Evolutionary conservation across 1,140 invertebrate species (phyloP).

Genomic region (Zaprionus nigranus): DNA sequence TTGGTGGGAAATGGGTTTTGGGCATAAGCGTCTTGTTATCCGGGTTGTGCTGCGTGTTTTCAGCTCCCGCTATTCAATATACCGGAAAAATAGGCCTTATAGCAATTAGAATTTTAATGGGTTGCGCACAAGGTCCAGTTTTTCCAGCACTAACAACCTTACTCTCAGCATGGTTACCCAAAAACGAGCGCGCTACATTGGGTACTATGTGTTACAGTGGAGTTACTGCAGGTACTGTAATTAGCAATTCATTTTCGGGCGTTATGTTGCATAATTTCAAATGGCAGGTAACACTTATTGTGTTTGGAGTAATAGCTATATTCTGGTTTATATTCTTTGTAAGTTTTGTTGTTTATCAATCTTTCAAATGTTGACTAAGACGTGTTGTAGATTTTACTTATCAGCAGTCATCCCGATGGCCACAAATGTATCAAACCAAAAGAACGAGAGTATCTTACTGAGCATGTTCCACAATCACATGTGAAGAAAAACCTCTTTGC

Average conservation of each 20-base stretch:
- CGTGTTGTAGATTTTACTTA: conserved; percentile 66
- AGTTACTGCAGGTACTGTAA: conserved; percentile 88
- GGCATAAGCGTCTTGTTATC: conserved; percentile 22
- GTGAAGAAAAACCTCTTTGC: conserved; percentile 9
- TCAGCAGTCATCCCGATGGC: conserved; percentile 87
- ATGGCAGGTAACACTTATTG: conserved; percentile 91
- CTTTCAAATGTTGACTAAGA: background rate
- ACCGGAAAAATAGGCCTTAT: conserved; percentile 14
- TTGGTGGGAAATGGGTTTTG: conserved; percentile 88
- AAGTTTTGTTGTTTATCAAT: conserved; percentile 45
- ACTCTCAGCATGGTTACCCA: conserved; percentile 88
- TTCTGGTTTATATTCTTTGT: conserved; percentile 90
- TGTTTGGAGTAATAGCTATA: conserved; percentile 89
- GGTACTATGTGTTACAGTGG: conserved; percentile 90
- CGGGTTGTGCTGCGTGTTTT: background rate
- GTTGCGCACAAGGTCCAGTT: conserved; percentile 88
- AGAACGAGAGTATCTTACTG: conserved; percentile 88
- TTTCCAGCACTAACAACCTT: conserved; percentile 90
- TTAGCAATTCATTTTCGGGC: conserved; percentile 89
- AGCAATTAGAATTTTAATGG: conserved; percentile 27
- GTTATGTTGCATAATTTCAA: conserved; percentile 87
- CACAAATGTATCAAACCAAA: conserved; percentile 89
- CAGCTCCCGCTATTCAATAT: conserved; percentile 7
- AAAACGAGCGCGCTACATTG: conserved; percentile 88
- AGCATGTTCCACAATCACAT: conserved; percentile 39